Evolutionary conservation across 2,797 vertebrate genomes (phyloP).

Genomic region (Ptychadena robeensis): DNA sequence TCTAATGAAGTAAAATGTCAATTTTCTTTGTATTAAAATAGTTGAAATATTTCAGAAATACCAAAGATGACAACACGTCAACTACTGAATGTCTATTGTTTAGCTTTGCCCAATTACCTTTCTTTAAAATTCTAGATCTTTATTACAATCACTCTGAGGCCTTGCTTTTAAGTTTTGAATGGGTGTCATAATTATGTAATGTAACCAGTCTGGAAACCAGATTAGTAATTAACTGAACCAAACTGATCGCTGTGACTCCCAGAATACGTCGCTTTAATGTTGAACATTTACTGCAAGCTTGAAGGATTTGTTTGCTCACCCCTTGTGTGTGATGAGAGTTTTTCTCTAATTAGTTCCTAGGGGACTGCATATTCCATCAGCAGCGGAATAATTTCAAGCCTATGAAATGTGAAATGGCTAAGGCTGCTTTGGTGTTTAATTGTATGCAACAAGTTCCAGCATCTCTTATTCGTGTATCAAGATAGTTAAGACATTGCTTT

Average conservation of each 20-base stretch:
- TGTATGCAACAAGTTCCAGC: slow-evolving; percentile 87
- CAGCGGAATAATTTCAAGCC: slow-evolving; percentile 90
- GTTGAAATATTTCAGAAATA: slow-evolving; percentile 55
- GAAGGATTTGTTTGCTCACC: slow-evolving; percentile 93
- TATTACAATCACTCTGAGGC: slow-evolving; percentile 72
- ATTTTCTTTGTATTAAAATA: slow-evolving; percentile 56
- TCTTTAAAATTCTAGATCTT: slow-evolving; percentile 68
- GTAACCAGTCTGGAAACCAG: slow-evolving; percentile 82
- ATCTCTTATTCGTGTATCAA: slow-evolving; percentile 85
- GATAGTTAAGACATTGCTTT: slow-evolving; percentile 83
- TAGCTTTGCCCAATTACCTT: slow-evolving; percentile 63
- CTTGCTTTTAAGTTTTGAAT: slow-evolving; percentile 73
- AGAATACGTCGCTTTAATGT: slow-evolving; percentile 86
- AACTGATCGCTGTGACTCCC: slow-evolving; percentile 87
- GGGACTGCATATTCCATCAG: slow-evolving; percentile 89
- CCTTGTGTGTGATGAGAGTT: slow-evolving; percentile 87
- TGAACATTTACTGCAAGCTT: slow-evolving; percentile 91
- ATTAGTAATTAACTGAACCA: slow-evolving; percentile 86
- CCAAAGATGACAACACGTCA: slow-evolving; percentile 55
- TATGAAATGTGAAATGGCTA: slow-evolving; percentile 90
- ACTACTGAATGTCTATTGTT: slow-evolving; percentile 55
- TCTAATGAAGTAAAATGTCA: slow-evolving; percentile 60
- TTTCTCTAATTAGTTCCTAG: slow-evolving; percentile 91
- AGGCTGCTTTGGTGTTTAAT: slow-evolving; percentile 84
- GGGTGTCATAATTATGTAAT: slow-evolving; percentile 88